A percentile compares a stretch with the other conserved stretches of the same genome.
Evolutionary conservation across 1,140 invertebrate species (phyloP).

Genomic region (Cyclargus thomasi): DNA sequence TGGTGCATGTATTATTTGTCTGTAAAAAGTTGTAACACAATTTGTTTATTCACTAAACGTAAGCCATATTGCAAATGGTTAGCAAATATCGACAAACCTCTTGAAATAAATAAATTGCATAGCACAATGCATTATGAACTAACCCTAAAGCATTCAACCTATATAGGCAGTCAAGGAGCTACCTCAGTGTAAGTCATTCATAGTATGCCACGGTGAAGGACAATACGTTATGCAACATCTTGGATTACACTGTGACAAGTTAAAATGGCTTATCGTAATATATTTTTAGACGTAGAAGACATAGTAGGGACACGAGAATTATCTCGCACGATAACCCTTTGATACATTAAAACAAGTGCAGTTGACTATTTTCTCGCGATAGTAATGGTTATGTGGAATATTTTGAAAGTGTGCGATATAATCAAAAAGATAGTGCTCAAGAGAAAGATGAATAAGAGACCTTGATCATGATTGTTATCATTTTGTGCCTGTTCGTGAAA

Average conservation of each 20-base stretch:
- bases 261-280: slow-evolving; percentile 5
- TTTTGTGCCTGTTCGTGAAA: slow-evolving; percentile 51
- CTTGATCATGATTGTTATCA: slow-evolving; percentile 50
- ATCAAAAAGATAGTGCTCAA: slow-evolving; percentile 29
- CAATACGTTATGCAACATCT: background rate
- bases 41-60: no score
- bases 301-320: slow-evolving; percentile 12
- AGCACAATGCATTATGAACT: no score
- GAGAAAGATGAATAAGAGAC: slow-evolving; percentile 48
- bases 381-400: slow-evolving; percentile 34
- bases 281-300: slow-evolving; percentile 9
- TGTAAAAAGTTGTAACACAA: no score
- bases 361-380: slow-evolving; percentile 28
- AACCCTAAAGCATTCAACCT: background rate
- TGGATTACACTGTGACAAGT: background rate
- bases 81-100: no score
- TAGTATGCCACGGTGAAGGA: background rate
- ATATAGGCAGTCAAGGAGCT: background rate
- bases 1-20: no score
- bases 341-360: slow-evolving; percentile 42
- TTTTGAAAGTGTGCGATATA: background rate
- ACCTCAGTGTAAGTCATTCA: background rate
- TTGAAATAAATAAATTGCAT: no score
- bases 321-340: slow-evolving; percentile 42
- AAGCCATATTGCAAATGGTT: no score